Evolutionary conservation across 1,140 invertebrate species (phyloP).

Genomic region (Ostrea denselamellosa): DNA sequence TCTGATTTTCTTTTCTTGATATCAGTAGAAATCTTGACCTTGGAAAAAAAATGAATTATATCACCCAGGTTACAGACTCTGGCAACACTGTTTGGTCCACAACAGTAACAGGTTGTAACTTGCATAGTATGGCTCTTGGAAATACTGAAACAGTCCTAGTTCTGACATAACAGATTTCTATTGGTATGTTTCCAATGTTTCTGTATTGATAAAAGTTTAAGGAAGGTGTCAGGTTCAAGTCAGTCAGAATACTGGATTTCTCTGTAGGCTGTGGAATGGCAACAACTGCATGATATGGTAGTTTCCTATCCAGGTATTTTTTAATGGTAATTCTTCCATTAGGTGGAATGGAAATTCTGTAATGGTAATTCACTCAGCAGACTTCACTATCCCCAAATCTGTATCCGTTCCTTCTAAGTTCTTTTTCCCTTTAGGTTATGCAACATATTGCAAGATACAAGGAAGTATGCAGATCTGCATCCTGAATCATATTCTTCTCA

Average conservation of each 20-base stretch:
- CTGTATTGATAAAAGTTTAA: too few species aligned
- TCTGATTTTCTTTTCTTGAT: neutral
- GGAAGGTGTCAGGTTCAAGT: too few species aligned
- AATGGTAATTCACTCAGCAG: conserved; percentile 36
- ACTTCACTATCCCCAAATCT: conserved; percentile 24
- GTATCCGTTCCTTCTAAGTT: neutral
- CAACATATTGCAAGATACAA: conserved; percentile 41
- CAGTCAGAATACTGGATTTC: too few species aligned
- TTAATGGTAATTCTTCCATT: conserved; percentile 10
- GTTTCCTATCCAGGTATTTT: conserved; percentile 5
- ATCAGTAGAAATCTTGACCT: neutral
- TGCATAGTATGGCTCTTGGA: conserved; percentile 17
- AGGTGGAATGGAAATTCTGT: conserved; percentile 29
- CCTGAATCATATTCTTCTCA: conserved; percentile 41
- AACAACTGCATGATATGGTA: conserved; percentile 27
- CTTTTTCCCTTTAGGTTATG: conserved; percentile 25
- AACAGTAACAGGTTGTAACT: conserved; percentile 33
- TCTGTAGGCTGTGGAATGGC: conserved; percentile 26
- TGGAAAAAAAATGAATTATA: neutral
- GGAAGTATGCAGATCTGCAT: too few species aligned
- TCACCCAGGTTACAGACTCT: neutral
- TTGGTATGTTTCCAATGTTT: too few species aligned
- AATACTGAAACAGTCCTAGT: conserved; percentile 27
- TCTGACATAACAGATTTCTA: neutral
- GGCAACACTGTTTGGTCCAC: neutral